Conservation (phyloP, 1,140 invertebrate genomes). For the Eupeodes corollae region DNA sequence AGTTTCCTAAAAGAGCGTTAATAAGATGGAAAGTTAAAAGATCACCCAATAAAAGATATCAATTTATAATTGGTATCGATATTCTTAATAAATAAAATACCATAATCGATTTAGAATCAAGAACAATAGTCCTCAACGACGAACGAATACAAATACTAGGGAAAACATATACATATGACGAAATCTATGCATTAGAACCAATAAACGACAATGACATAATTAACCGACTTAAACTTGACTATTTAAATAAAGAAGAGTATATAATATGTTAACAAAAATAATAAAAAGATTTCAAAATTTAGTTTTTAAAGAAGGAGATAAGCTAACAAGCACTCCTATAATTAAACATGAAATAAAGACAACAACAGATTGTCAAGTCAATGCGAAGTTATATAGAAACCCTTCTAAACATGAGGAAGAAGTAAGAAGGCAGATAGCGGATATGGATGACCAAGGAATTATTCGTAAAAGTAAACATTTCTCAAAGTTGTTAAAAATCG, state of each 20-base stretch:
- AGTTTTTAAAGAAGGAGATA: constrained; percentile 4
- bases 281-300: too few species aligned
- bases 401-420: too few species aligned
- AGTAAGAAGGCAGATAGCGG: constrained; percentile 21
- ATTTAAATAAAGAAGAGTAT: too few species aligned
- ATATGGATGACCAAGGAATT: constrained; percentile 34
- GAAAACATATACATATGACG: not conserved
- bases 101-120: not conserved
- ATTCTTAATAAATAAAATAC: not conserved
- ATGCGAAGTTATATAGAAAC: constrained; percentile 24
- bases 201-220: not conserved
- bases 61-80: too few species aligned
- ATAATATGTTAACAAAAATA: too few species aligned
- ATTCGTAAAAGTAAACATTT: constrained; percentile 29
- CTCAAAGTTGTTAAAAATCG: too few species aligned
- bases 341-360: constrained; percentile 23
- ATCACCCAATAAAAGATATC: too few species aligned
- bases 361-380: too few species aligned
- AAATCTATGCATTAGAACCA: not conserved
- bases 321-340: not conserved
- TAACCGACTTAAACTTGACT: not conserved
- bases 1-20: too few species aligned
- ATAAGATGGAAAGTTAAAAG: too few species aligned
- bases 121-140: not conserved
- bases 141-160: not conserved